Evolutionary conservation across 2,113 vertebrate genomes (phyloP), one percentile per base, ranked within the genome.

Genomic region (Lethenteron reissneri): DNA sequence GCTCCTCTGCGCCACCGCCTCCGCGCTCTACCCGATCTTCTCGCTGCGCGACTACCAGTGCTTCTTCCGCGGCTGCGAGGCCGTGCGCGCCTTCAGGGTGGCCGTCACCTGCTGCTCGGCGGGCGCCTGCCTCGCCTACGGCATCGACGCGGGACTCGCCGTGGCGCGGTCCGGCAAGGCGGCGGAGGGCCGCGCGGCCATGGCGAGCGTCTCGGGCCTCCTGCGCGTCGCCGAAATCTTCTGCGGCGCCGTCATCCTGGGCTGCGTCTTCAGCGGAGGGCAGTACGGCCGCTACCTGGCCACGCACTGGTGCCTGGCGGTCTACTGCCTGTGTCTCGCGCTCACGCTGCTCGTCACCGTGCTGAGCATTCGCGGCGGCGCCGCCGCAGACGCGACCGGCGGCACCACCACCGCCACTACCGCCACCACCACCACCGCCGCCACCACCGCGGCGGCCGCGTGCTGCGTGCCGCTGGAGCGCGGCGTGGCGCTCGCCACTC

Each of bases 161-260:
- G 80, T 84, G 0, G 82, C 86, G 73, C 84, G 79, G 76, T 79
- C 83, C 0, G 86, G 84, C 0, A 68, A 68, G 64, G 41, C 41
- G 41, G 41, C 41, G 41, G 87, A 90, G 75, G 76, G 86, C 73
- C 86, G 85, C 71, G 85, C 84, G 56, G 90, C 90, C 74, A 81
- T 92, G 57, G 81, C 83, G 74, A 86, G 88, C 0, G 71, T 89
- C n/a, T 86, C 88, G 0, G 88, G 87, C 3, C 81, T 89, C 59
- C 81, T 91, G 64, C 91, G 89, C 74, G 86, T 91, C 9, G 82
- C 90, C 2, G 87, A 92, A 75, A 81, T 83, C 71, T 90, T 86
- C 0, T 79, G 88, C 73, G 85, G 87, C 15, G 88, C 86, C 68
- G 83, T 89, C 71, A 87, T 89, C 80, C 88, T 92, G 78, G 80